Base-by-base conservation (phyloP, 2,888 invertebrate genomes). In the Andrena chrysosceles region DNA sequence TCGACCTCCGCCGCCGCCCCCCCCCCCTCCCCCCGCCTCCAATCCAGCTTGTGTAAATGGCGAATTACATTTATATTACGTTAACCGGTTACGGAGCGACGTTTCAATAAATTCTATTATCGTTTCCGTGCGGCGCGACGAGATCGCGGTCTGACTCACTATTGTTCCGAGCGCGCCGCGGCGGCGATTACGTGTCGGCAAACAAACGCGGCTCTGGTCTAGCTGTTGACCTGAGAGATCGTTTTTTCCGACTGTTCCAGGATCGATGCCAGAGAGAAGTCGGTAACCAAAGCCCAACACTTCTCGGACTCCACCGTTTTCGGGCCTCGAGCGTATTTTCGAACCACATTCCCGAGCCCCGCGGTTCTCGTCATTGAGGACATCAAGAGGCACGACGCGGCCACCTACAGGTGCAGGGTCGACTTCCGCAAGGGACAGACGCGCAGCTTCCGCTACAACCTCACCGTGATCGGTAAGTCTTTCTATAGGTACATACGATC, bases 371-470 rank as follows among this genome's bases (percentile, higher is more conserved):
- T 97, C 54, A 96, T 98, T 80, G 97, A 97, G 92, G 97, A 98
- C 95, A 97, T 98, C 91, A 97, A 97, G 94, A 95, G 98, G 64
- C 96, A 96, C 92, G 98, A 98, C 94, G 98, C 98, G 94, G 98
- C 98, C 91, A 96, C 97, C 89, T 98, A 98, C 95, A 96, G 98
- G 85, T 98, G 98, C 94, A 95, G 98, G 85, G 97, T 98, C 88
- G 98, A 98, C 95, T 98, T 98, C 95, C 95, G 97, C 85, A 97
- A 97, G 94, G 97, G 97, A 85, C 98, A 98, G 94, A 98, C 98
- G 83, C 96, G 97, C 93, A 98, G 97, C 95, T 97, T 97, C 94
- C 96, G 97, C 92, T 98, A 98, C 95, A 98, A 98, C 95, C 96
- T 98, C 92, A 97, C 98, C 85, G 97, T 98, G 88, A 97, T 98